Evolutionary conservation across 2,113 vertebrate genomes (phyloP).

Genomic region (Tychaedon coryphoeus): DNA sequence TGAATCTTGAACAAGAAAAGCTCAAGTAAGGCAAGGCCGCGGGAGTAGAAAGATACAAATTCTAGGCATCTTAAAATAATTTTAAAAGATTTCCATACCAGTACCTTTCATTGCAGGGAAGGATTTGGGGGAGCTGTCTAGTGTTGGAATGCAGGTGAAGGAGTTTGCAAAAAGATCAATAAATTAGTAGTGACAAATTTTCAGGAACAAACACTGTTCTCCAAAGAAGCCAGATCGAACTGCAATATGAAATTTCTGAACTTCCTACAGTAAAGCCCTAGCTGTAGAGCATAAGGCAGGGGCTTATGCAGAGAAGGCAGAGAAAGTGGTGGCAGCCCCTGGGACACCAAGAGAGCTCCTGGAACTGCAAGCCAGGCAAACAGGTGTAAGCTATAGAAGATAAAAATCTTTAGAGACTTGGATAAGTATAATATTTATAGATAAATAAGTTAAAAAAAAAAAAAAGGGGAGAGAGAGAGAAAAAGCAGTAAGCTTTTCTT

Average conservation of each 20-base stretch:
- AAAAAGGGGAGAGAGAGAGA: neutral
- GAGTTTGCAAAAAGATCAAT: neutral
- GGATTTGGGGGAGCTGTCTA: neutral
- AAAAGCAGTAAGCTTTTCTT: neutral
- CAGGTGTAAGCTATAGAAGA: neutral
- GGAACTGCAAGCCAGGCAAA: neutral
- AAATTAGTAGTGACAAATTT: neutral
- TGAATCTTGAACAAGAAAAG: neutral
- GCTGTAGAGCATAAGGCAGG: neutral
- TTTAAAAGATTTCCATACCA: neutral
- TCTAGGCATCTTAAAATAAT: neutral
- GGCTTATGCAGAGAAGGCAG: neutral
- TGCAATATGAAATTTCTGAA: neutral
- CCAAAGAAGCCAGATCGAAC: neutral
- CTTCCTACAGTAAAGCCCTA: neutral
- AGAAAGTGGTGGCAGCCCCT: neutral
- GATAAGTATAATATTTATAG: neutral
- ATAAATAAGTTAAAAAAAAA: neutral
- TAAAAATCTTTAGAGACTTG: neutral
- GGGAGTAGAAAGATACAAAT: neutral
- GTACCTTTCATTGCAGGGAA: neutral
- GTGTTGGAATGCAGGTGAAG: neutral
- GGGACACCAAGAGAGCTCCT: neutral
- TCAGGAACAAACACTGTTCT: neutral
- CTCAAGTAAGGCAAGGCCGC: neutral